Conservation (phyloP, 2,113 vertebrate genomes). For the Tinamus guttatus region DNA sequence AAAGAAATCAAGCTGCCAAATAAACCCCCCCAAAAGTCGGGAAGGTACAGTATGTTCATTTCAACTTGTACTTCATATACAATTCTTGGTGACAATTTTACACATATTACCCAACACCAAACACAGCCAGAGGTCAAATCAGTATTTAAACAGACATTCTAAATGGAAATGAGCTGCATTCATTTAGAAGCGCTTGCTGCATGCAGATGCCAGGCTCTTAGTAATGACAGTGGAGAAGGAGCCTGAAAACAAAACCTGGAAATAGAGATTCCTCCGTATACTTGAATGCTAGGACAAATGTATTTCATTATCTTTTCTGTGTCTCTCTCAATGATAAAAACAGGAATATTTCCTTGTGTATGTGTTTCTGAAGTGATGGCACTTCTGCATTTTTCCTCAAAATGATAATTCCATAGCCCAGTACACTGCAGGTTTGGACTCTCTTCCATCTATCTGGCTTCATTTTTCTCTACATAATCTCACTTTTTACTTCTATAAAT, state of each 20-base stretch:
- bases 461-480: background rate
- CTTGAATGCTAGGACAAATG: slow-evolving; percentile 20
- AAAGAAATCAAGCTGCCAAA: background rate
- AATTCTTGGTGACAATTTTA: slow-evolving; percentile 69
- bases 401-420: background rate
- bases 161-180: slow-evolving; percentile 77
- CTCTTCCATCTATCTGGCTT: background rate
- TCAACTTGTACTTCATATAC: slow-evolving; percentile 26
- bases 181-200: slow-evolving; percentile 41
- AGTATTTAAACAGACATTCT: slow-evolving; percentile 77
- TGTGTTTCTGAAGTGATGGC: background rate
- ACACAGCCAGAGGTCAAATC: slow-evolving; percentile 71
- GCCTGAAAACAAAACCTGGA: slow-evolving; percentile 50
- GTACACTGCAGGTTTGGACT: background rate
- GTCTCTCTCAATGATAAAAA: background rate
- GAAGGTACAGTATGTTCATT: background rate
- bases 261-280: slow-evolving; percentile 43
- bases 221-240: slow-evolving; percentile 35
- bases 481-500: background rate
- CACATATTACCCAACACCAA: slow-evolving; percentile 38
- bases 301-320: background rate
- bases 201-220: slow-evolving; percentile 41
- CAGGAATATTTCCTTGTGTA: background rate
- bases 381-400: background rate
- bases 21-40: background rate